phyloP scores from a whole-genome alignment of 2,113 vertebrate genomes.

The Tragelaphus strepsiceros region DNA sequence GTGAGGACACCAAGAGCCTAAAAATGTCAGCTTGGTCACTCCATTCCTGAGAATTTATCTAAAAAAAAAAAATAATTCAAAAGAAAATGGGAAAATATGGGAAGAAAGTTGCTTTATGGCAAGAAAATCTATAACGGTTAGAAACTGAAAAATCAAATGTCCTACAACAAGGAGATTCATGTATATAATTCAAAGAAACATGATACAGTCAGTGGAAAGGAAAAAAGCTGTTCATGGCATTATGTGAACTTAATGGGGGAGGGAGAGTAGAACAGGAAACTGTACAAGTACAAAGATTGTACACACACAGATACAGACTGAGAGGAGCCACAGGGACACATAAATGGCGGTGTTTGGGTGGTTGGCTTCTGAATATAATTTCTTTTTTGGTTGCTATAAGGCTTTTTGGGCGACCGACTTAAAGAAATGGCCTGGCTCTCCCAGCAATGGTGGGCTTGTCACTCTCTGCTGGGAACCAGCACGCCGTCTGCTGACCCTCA shows the following conservation, averaged over 20 bases:
- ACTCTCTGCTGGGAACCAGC: not conserved
- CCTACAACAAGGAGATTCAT: not conserved
- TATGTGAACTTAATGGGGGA: not conserved
- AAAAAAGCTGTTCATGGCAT: not conserved
- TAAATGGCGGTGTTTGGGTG: not conserved
- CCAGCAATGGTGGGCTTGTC: not conserved
- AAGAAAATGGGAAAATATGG: not conserved
- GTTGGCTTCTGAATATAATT: not conserved
- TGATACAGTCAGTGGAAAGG: not conserved
- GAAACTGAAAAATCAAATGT: not conserved
- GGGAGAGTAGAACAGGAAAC: not conserved
- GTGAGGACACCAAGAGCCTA: not conserved
- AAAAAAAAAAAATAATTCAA: slow-evolving; percentile 22
- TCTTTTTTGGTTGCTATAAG: not conserved
- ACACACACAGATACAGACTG: not conserved
- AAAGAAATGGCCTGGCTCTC: not conserved
- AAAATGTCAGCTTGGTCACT: not conserved
- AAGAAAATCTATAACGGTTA: not conserved
- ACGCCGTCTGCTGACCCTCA: not conserved
- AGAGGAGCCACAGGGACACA: not conserved
- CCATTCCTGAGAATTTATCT: not conserved
- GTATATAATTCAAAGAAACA: slow-evolving; percentile 18
- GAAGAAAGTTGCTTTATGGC: not conserved
- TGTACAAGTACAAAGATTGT: not conserved
- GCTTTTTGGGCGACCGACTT: not conserved